Evolutionary conservation across 1,140 invertebrate species (phyloP).

Genomic region (Olivierus martensii): DNA sequence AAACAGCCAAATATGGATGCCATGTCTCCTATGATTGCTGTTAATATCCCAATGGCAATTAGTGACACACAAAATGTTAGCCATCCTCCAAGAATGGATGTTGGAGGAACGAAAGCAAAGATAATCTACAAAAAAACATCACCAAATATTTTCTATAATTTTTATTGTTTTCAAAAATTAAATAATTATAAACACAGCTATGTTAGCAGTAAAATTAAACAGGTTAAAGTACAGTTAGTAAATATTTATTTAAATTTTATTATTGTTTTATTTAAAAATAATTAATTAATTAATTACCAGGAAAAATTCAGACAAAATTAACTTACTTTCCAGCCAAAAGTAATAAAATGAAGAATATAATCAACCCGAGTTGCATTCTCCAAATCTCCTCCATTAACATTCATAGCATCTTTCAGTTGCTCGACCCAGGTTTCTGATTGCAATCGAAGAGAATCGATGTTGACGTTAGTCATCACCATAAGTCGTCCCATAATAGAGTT

Average conservation of each 20-base stretch:
- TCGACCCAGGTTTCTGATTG: slow-evolving; percentile 41
- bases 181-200: too few species aligned
- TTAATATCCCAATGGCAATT: slow-evolving; percentile 41
- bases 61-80: slow-evolving; percentile 43
- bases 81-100: slow-evolving; percentile 43
- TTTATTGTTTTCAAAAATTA: too few species aligned
- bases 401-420: slow-evolving; percentile 45
- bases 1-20: slow-evolving; percentile 49
- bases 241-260: too few species aligned
- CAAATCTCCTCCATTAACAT: slow-evolving; percentile 48
- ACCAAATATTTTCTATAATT: too few species aligned
- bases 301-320: neutral
- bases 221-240: too few species aligned
- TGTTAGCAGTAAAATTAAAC: too few species aligned
- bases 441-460: slow-evolving; percentile 41
- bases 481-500: slow-evolving; percentile 42
- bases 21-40: slow-evolving; percentile 46
- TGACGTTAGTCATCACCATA: slow-evolving; percentile 41
- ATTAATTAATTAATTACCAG: neutral
- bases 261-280: neutral
- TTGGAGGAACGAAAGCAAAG: slow-evolving; percentile 44
- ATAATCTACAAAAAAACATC: slow-evolving; percentile 41
- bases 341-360: slow-evolving; percentile 36
- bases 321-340: slow-evolving; percentile 33
- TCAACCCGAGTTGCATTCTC: slow-evolving; percentile 40